Evolutionary conservation across 2,888 invertebrate genomes (phyloP), one percentile per base, ranked within the genome.

Genomic region (Dolichopus griseipennis): DNA sequence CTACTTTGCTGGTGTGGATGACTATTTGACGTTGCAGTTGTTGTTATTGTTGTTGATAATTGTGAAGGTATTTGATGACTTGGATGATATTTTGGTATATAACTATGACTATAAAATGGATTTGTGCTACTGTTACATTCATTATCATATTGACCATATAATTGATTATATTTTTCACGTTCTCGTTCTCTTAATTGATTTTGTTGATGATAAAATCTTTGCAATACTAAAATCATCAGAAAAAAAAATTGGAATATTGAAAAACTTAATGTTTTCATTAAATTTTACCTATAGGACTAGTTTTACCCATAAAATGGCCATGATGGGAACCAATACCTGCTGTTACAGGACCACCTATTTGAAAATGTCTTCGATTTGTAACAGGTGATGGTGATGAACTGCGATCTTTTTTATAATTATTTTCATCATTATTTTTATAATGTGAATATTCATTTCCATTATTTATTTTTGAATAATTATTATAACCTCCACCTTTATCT

Each of bases 121-220:
- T 80, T 80, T 65, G 79, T 78, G 20, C 75, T 70, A 22, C 70
- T 68, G 71, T 66, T 69, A 20, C 21, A 20, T 52, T 68, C 71
- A 33, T 64, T 63, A 3, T 61, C n/a, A 27, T 68, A 65, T 65
- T 64, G 68, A 7, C 64, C 65, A 65, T 70, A 69, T 1, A 70
- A 70, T 21, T 75, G 75, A 10, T 78, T 75, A 65, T 78, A 77
- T 41, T 77, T 75, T 72, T 79, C 79, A 6, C 77, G 71, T 72
- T 81, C 81, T 70, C 77, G 86, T 72, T 88, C 83, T 71, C 89
- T 84, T 73, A 85, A 81, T 78, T 90, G 90, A 76, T 88, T 89
- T 76, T 88, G 90, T 77, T 91, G 91, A 78, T 91, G 90, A 76
- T 89, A 88, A 78, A 90, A 91, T 78, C 90, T 84, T 78, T 90